Conservation (phyloP, 2,797 vertebrate species). For the Acanthiza pusilla region DNA sequence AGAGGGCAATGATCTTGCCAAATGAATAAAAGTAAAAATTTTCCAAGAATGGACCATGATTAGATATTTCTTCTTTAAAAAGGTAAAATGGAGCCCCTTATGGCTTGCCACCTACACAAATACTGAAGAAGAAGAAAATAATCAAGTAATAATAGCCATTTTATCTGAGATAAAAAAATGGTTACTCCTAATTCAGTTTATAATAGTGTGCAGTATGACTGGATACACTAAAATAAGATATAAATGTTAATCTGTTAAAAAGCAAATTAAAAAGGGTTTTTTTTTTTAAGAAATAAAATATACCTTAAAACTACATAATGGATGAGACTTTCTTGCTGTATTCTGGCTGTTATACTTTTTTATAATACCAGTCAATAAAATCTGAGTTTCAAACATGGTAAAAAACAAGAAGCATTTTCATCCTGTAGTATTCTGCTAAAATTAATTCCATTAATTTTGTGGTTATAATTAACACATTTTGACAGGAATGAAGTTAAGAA, state of each 20-base stretch:
- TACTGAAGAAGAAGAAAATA: neutral
- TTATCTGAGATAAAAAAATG: neutral
- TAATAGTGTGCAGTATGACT: neutral
- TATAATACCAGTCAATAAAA: neutral
- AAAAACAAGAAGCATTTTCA: neutral
- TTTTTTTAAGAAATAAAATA: neutral
- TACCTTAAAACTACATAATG: neutral
- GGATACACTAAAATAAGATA: neutral
- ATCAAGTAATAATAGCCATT: accelerated
- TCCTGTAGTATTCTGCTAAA: neutral
- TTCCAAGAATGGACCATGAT: neutral
- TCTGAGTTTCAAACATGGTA: neutral
- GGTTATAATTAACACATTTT: neutral
- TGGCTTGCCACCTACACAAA: neutral
- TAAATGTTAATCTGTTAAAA: neutral
- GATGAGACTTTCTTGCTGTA: neutral
- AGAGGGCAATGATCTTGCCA: neutral
- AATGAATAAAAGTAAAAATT: neutral
- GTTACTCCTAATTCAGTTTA: neutral
- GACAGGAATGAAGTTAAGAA: neutral
- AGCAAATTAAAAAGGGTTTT: neutral
- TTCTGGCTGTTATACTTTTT: neutral
- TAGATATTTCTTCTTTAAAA: neutral
- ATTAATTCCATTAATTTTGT: neutral
- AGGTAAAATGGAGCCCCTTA: neutral